A percentile compares a stretch with the other conserved stretches of the same genome.
Conservation (phyloP, 2,888 invertebrate species). For the Leptopilina syphax region DNA sequence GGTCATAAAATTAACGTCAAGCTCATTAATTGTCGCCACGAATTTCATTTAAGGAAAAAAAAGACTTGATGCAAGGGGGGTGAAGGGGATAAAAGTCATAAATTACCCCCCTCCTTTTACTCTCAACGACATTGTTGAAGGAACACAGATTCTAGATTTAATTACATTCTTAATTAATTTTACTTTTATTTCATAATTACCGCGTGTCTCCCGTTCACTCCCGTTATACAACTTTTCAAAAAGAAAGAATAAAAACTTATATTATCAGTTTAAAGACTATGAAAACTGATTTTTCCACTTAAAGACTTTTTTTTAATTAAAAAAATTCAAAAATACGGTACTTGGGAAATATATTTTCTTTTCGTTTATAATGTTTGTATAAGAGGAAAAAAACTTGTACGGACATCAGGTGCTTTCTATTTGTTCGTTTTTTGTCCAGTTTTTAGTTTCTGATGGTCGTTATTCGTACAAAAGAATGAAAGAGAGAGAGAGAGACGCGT, state of each 20-base stretch:
- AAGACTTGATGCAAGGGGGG: no score
- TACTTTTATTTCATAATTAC: background rate
- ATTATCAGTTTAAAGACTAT: no score
- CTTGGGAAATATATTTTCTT: background rate
- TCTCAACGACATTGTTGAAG: background rate
- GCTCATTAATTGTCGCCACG: constrained; percentile 6
- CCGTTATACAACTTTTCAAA: background rate
- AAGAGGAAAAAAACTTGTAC: background rate
- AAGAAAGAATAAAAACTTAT: no score
- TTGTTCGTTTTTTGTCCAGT: constrained; percentile 14
- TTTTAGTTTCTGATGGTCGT: constrained; percentile 23
- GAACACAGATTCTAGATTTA: background rate
- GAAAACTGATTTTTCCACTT: no score
- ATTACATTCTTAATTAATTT: constrained; percentile 22
- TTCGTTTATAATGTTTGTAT: background rate
- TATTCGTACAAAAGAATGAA: constrained; percentile 28
- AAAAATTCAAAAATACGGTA: no score
- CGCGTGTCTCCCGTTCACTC: no score
- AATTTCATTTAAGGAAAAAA: constrained; percentile 27
- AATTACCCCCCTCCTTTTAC: background rate
- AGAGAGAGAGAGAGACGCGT: background rate
- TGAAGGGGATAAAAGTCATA: background rate
- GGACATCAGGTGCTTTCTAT: background rate
- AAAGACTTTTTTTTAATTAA: no score
- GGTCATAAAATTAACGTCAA: constrained; percentile 28